Conservation (phyloP, 2,888 invertebrate species). For the Tipula lateralis region DNA sequence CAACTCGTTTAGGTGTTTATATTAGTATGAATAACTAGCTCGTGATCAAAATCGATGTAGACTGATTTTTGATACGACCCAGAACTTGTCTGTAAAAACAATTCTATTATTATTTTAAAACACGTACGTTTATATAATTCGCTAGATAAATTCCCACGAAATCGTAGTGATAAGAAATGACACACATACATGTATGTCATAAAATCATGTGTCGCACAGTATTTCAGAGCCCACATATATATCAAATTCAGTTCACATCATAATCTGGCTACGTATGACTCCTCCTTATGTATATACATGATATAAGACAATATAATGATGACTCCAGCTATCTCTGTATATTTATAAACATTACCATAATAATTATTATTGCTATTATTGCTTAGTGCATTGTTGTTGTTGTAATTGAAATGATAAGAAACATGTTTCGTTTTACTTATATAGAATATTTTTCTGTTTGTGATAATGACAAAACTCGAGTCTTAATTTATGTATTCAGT, state of each 20-base stretch:
- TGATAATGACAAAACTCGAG: background rate
- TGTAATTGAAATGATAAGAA: background rate
- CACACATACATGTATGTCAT: background rate
- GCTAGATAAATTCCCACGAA: background rate
- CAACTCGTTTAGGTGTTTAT: no score
- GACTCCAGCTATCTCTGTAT: background rate
- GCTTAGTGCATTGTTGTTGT: background rate
- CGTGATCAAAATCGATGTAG: no score
- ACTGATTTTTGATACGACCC: no score
- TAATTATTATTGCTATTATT: background rate
- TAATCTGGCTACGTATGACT: background rate
- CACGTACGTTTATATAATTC: background rate
- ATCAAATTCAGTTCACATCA: background rate
- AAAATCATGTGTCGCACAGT: background rate
- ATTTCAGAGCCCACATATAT: background rate
- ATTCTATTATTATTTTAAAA: no score
- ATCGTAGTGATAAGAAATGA: background rate
- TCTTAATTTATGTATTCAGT: conserved; percentile 24
- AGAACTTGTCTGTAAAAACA: no score
- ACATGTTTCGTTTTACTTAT: background rate
- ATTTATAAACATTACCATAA: background rate
- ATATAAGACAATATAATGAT: background rate
- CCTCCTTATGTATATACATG: background rate
- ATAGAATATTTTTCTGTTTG: background rate
- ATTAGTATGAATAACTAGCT: no score